These are phyloP conservation scores for Ashinkailepas kermadecensis DNA, from an alignment of 2,888 invertebrate species.

Conservation along the genomic window DNA sequence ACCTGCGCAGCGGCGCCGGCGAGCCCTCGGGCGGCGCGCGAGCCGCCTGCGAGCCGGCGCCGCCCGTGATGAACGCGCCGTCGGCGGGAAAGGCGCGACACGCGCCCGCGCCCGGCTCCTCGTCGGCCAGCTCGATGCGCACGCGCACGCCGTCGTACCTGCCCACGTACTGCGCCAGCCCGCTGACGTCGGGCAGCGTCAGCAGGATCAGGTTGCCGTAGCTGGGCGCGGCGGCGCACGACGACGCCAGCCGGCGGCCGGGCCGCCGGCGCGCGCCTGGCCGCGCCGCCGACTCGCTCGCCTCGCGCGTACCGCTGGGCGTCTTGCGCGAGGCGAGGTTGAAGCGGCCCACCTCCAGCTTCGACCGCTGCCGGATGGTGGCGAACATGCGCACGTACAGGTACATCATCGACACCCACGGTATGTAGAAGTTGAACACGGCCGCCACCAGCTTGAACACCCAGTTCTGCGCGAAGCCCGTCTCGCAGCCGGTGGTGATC, in stretches of 20 bases:
- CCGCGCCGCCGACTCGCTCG: not conserved
- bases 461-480: constrained; percentile 47
- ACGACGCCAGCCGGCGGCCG: too few species aligned
- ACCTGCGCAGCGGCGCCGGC: constrained; percentile 14
- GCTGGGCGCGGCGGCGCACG: not conserved
- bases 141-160: constrained; percentile 8
- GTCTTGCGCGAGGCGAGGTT: constrained; percentile 25
- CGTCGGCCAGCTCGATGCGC: constrained; percentile 7
- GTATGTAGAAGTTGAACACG: constrained; percentile 49
- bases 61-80: not conserved
- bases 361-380: constrained; percentile 44
- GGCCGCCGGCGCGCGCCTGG: not conserved
- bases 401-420: constrained; percentile 46
- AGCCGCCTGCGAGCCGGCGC: not conserved
- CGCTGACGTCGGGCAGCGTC: constrained; percentile 5
- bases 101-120: constrained; percentile 2
- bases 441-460: constrained; percentile 47
- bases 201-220: constrained; percentile 19
- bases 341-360: constrained; percentile 35
- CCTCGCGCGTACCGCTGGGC: not conserved
- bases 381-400: constrained; percentile 45
- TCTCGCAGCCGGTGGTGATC: constrained; percentile 43
- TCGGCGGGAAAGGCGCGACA: too few species aligned
- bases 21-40: constrained; percentile 13
- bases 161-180: constrained; percentile 22